Percentiles rank a stretch among this genome's conserved stretches.
phyloP scores from a whole-genome alignment of 2,888 invertebrate genomes.

The Deilephila porcellus region DNA sequence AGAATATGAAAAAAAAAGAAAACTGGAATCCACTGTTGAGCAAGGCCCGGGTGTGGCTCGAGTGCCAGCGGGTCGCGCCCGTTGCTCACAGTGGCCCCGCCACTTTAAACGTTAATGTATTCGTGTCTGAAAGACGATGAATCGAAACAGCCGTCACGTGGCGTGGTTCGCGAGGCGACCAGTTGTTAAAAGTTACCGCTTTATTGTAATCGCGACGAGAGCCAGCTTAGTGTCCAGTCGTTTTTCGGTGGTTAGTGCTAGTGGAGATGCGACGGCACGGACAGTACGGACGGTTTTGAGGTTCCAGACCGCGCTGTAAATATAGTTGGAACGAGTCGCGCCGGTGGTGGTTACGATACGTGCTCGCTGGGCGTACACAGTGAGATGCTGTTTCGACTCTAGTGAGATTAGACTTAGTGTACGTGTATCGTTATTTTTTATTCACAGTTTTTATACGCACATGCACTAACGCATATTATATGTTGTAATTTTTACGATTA shows the following conservation, averaged over 20 bases:
- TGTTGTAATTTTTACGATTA: constrained; percentile 18
- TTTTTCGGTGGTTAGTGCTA: not conserved
- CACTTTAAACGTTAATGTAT: constrained; percentile 22
- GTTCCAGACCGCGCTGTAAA: not conserved
- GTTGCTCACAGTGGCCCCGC: constrained; percentile 21
- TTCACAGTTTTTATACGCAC: constrained; percentile 18
- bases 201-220: constrained; percentile 19
- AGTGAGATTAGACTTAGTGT: constrained; percentile 59
- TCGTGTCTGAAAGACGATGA: constrained; percentile 37
- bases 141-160: constrained; percentile 38
- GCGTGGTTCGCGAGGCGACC: not conserved
- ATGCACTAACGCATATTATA: constrained; percentile 6
- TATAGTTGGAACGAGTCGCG: not conserved
- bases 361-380: constrained; percentile 52
- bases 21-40: constrained; percentile 28
- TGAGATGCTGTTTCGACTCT: constrained; percentile 59
- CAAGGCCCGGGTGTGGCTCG: not conserved
- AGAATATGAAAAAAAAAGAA: constrained; percentile 9
- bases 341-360: constrained; percentile 27
- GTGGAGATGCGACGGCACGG: not conserved
- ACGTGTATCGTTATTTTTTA: constrained; percentile 34
- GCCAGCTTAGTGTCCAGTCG: constrained; percentile 18
- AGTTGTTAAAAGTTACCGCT: constrained; percentile 18
- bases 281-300: not conserved
- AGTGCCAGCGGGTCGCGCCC: not conserved